phyloP scores from a whole-genome alignment of 2,113 vertebrate genomes.

The Mesitornis unicolor region DNA sequence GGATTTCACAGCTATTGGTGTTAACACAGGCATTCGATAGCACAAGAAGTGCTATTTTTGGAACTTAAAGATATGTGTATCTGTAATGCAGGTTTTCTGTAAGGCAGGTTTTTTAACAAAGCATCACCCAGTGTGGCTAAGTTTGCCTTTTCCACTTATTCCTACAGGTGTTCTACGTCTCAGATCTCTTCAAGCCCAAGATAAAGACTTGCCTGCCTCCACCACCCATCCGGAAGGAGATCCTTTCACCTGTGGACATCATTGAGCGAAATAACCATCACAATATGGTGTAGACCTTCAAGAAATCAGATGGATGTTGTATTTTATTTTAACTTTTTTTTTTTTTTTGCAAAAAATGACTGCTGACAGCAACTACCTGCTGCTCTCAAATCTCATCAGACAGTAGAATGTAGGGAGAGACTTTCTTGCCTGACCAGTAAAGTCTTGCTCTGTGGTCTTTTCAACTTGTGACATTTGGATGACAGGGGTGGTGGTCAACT shows the following conservation, averaged over 20 bases:
- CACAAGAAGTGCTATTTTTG: background rate
- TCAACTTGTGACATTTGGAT: slow-evolving; percentile 64
- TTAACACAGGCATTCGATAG: background rate
- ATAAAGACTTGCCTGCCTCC: slow-evolving; percentile 80
- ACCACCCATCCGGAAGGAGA: slow-evolving; percentile 91
- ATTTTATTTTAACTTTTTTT: background rate
- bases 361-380: slow-evolving; percentile 85
- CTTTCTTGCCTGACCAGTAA: slow-evolving; percentile 78
- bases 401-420: slow-evolving; percentile 99
- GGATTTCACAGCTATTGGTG: background rate
- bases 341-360: slow-evolving; percentile 68
- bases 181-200: slow-evolving; percentile 92
- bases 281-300: slow-evolving; percentile 84
- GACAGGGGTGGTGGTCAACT: slow-evolving; percentile 71
- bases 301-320: background rate
- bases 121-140: background rate
- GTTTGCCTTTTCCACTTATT: background rate
- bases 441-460: slow-evolving; percentile 79
- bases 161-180: slow-evolving; percentile 92
- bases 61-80: background rate
- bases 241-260: slow-evolving; percentile 92
- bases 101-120: background rate
- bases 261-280: slow-evolving; percentile 97
- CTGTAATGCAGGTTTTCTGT: background rate
- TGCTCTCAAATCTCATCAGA: slow-evolving; percentile 94